Evolutionary conservation across 1,140 invertebrate genomes (phyloP), one percentile per base, ranked within the genome.

Genomic region (Anoplophora glabripennis): DNA sequence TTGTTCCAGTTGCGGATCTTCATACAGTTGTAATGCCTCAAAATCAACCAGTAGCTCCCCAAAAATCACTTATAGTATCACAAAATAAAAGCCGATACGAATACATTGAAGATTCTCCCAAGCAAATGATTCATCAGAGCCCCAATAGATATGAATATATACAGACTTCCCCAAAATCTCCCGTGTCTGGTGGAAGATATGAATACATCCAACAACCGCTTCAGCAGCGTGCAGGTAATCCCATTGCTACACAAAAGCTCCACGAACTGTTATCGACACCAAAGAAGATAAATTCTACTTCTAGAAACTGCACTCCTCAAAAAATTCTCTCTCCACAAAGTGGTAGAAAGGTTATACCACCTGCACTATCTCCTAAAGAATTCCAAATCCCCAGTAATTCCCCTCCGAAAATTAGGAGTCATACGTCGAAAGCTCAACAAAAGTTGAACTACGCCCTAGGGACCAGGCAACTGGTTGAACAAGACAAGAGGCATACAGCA

Each of bases 231-330:
- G 53, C 49, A 14, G 63, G 53, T 8, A 84, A 84, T 71, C 72
- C 86, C 5, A 78, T 80, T 33, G 88, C 87, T 0, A 90, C 88
- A 0, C 85, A 88, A 67, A 89, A 87, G 66, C 72, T 90, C 0
- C 87, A 89, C 67, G 87, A 89, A 61, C 74, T 89, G 9, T 70
- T 90, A 3, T 82, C 85, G 9, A 89, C 88, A 7, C 88, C 87
- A 0, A 80, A 83, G 40, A 87, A 86, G 63, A 28, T 28, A 2
- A 28, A 5, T 5, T 28, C 21, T 28, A 28, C 21, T 28, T 71
- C 76, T 8, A 73, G 76, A 5, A 47, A 3, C 40, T 15, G 37
- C 35, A 14, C 47, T 17, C 41, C 68, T 72, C 34, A 71, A 28
- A 56, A 57, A 18, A 21, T 63, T 4, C 28, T 59, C 18, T 63